Percentiles rank a stretch among this genome's conserved stretches.
Evolutionary conservation across 1,140 invertebrate species (phyloP).

Genomic region (Drosophila santomea): DNA sequence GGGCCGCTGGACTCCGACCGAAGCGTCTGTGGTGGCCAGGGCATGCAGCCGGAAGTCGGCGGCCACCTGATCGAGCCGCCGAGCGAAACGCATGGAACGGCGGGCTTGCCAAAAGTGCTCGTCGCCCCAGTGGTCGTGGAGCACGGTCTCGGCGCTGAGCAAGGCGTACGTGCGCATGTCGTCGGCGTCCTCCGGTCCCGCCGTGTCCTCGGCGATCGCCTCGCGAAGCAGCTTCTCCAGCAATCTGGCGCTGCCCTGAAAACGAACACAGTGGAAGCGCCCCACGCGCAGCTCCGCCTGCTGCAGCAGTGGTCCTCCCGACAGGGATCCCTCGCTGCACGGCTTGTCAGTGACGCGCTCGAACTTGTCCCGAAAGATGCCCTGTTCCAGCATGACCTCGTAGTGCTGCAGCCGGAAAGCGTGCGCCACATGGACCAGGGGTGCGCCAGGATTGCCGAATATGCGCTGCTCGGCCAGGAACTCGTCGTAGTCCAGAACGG

Average conservation of each 20-base stretch:
- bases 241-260: constrained; percentile 91
- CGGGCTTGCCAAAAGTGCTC: constrained; percentile 93
- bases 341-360: constrained; percentile 86
- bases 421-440: constrained; percentile 86
- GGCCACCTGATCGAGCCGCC: constrained; percentile 89
- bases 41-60: constrained; percentile 88
- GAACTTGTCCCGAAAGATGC: constrained; percentile 93
- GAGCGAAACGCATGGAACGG: constrained; percentile 95
- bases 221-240: constrained; percentile 86
- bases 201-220: constrained; percentile 61
- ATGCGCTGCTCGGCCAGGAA: constrained; percentile 86
- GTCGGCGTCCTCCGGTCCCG: constrained; percentile 31
- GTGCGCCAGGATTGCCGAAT: constrained; percentile 68
- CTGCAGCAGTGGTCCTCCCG: constrained; percentile 61
- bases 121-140: constrained; percentile 95
- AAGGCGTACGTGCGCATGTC: constrained; percentile 88
- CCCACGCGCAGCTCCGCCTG: constrained; percentile 80
- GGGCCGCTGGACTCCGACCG: constrained; percentile 82
- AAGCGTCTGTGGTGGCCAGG: constrained; percentile 87
- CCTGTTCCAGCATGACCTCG: constrained; percentile 92
- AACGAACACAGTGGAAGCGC: constrained; percentile 91
- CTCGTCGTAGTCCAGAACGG: constrained; percentile 95
- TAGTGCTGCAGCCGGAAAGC: constrained; percentile 94
- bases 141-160: constrained; percentile 93
- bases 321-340: constrained; percentile 61